phyloP scores from a whole-genome alignment of 2,888 invertebrate genomes.

The Stenurella melanura region DNA sequence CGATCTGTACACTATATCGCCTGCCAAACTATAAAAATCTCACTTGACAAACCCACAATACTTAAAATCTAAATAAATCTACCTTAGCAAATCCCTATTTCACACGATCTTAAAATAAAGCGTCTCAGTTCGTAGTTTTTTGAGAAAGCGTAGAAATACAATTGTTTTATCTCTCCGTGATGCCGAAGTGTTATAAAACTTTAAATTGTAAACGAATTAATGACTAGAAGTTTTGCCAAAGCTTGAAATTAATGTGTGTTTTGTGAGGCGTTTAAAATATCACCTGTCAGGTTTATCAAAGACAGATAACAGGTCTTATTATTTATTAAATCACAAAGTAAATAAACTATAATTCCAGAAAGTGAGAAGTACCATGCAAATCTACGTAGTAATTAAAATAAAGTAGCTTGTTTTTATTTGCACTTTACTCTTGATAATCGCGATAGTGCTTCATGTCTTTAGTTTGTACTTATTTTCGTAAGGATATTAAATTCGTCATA shows the following conservation, averaged over 20 bases:
- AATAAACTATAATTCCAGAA: constrained; percentile 27
- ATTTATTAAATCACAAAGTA: constrained; percentile 37
- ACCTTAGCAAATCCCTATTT: constrained; percentile 21
- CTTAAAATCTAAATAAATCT: constrained; percentile 33
- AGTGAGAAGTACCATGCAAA: constrained; percentile 1
- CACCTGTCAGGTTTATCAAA: constrained; percentile 42
- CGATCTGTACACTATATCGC: constrained; percentile 34
- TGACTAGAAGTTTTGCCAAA: constrained; percentile 21
- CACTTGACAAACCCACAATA: constrained; percentile 36
- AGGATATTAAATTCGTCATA: background rate
- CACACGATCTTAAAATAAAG: constrained; percentile 26
- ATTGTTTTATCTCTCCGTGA: constrained; percentile 18
- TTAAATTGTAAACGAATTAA: constrained; percentile 19
- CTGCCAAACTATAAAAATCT: constrained; percentile 47
- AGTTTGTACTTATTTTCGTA: background rate
- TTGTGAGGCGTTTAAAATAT: constrained; percentile 34
- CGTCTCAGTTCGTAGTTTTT: constrained; percentile 7
- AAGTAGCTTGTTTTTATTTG: background rate
- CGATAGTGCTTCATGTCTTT: background rate
- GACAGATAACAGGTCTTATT: constrained; percentile 29
- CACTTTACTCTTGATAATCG: background rate
- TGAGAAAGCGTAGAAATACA: background rate
- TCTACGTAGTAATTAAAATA: constrained; percentile 13
- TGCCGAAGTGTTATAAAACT: constrained; percentile 13
- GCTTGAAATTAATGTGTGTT: constrained; percentile 9